These are phyloP conservation scores for Opisthograptis luteolata DNA, from an alignment of 2,888 invertebrate genomes.

Conservation along the genomic window DNA sequence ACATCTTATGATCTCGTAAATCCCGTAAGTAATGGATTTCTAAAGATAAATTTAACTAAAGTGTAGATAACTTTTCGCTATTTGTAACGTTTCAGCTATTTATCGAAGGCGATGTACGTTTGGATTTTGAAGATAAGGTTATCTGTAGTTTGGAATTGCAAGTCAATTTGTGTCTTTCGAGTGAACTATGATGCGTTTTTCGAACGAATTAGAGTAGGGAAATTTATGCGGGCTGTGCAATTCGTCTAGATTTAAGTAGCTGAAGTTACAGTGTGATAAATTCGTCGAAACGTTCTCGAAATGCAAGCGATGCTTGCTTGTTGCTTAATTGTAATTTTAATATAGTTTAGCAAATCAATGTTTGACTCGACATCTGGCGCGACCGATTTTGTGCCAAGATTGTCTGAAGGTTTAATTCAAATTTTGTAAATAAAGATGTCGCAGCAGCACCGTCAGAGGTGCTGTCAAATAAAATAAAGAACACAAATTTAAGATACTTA, in stretches of 20 bases:
- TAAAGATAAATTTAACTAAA: conserved; percentile 32
- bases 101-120: conserved; percentile 43
- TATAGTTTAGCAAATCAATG: conserved; percentile 21
- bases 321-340: conserved; percentile 34
- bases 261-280: conserved; percentile 48
- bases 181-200: conserved; percentile 56
- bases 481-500: neutral
- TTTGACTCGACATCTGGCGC: conserved; percentile 8
- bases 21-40: conserved; percentile 57
- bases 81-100: conserved; percentile 50
- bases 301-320: conserved; percentile 44
- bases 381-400: conserved; percentile 9
- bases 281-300: conserved; percentile 41
- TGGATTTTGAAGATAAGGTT: conserved; percentile 37
- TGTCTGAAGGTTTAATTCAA: neutral
- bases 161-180: conserved; percentile 69
- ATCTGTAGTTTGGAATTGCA: conserved; percentile 56
- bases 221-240: conserved; percentile 76
- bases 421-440: neutral
- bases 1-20: conserved; percentile 67
- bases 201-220: conserved; percentile 67
- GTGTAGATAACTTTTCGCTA: conserved; percentile 45
- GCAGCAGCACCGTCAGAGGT: neutral
- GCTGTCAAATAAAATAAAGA: neutral
- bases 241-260: conserved; percentile 70